Base-by-base conservation (phyloP, 23 tunicate genomes). In the Aplidium turbinatum region DNA sequence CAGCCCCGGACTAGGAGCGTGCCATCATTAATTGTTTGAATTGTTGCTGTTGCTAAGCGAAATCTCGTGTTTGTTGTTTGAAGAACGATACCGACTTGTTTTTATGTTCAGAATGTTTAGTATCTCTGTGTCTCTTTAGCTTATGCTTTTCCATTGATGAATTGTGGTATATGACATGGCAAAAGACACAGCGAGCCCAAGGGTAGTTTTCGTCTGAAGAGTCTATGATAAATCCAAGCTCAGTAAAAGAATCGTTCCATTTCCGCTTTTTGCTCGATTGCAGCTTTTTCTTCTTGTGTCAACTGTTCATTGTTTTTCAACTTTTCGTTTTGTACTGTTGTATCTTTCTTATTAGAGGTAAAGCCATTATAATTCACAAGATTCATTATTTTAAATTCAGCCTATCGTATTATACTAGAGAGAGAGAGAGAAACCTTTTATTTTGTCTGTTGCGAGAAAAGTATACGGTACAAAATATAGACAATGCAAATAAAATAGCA, bases 41-140 rank as follows among this genome's bases (percentile, higher is more conserved):
- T 38, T 76, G 81, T 29, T 76, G 69, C 67, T 60, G 31, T 58
- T 78, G 73, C 71, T 35, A 71, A 78, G 73, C 63, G 51, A 78
- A 46, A 65, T 78, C 63, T 78, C 30, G 62, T 73, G 78, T 38
- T 81, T 81, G 86, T 27, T 58, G 69, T 62, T 57, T 60, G 73
- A 82, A 82, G 58, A 82, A 82, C 33, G 72, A 60, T 31, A 0
- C 87, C 58, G 79, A 82, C 79, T 82, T 82, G 68, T 72, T 82
- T 82, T 82, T 42, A 47, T 73, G 79, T 58, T 57, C 73, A 46
- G 79, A 47, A 73, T 82, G 79, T 69, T 81, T 81, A 58, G 78
- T 81, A 42, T 81, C 78, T 57, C 78, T 70, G 70, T 82, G 87
- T 47, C 63, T 82, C 50, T 58, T 73, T 4, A 82, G 87, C 47